Conservation (phyloP, 2,888 invertebrate species). For the Linyphia triangularis region DNA sequence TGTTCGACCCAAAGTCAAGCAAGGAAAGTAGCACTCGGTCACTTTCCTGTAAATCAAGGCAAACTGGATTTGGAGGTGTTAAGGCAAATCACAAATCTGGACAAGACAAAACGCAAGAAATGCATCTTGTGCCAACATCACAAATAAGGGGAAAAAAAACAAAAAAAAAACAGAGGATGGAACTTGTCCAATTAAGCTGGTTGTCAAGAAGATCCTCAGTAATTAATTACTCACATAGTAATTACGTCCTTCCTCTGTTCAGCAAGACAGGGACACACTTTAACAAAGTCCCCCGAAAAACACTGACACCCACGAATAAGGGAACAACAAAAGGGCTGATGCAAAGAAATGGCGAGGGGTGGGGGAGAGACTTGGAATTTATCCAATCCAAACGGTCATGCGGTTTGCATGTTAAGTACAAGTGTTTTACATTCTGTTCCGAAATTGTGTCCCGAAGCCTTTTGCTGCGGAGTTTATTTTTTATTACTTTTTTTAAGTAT, state of each 20-base stretch:
- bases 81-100: background rate
- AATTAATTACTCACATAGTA: constrained; percentile 63
- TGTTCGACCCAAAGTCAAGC: too few relatives aligned
- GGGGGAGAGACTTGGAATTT: constrained; percentile 22
- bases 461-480: background rate
- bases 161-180: background rate
- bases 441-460: background rate
- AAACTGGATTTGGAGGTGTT: background rate
- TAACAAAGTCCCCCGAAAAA: background rate
- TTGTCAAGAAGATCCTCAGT: background rate
- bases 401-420: constrained; percentile 63
- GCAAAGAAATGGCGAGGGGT: background rate
- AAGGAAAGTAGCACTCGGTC: too few relatives aligned
- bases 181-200: background rate
- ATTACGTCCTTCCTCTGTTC: constrained; percentile 30
- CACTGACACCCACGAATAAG: background rate
- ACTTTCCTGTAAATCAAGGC: background rate
- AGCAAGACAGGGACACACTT: constrained; percentile 1
- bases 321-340: background rate
- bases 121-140: background rate
- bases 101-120: background rate
- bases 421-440: constrained; percentile 49
- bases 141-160: background rate
- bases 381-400: constrained; percentile 29
- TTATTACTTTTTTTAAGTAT: background rate